These are phyloP conservation scores for Tubiluchus corallicola DNA, from an alignment of 2,888 invertebrate genomes.

Conservation along the genomic window DNA sequence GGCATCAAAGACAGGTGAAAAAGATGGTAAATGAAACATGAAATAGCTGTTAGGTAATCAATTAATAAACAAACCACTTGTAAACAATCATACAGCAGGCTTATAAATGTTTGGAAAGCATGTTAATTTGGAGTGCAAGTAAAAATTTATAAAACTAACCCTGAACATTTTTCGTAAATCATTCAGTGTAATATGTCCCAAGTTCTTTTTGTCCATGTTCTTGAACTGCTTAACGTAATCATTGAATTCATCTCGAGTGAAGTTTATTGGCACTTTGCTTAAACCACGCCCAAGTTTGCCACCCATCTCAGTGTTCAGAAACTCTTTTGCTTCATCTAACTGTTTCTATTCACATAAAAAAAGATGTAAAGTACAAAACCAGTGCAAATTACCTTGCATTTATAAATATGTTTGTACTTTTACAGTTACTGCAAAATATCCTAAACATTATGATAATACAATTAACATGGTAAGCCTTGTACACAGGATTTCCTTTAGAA, in stretches of 20 bases:
- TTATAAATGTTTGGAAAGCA: not conserved
- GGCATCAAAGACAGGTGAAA: no score
- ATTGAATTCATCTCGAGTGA: constrained; percentile 82
- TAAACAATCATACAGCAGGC: not conserved
- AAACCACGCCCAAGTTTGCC: constrained; percentile 72
- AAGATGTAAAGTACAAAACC: no score
- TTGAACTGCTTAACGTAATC: constrained; percentile 86
- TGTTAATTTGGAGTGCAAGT: not conserved
- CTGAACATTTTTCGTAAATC: constrained; percentile 87
- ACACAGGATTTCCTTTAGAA: no score
- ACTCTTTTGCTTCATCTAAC: constrained; percentile 56
- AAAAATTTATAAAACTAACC: constrained; percentile 37
- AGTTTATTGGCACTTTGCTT: constrained; percentile 69
- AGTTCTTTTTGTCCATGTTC: constrained; percentile 80
- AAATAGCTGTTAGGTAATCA: constrained; percentile 2
- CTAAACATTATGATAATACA: no score
- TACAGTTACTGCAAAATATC: no score
- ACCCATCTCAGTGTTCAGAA: constrained; percentile 89
- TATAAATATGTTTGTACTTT: no score
- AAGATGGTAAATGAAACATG: not conserved
- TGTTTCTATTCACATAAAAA: constrained; percentile 42
- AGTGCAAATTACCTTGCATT: no score
- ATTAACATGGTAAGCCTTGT: no score
- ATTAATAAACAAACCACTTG: not conserved
- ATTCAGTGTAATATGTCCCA: constrained; percentile 94